phyloP scores from a whole-genome alignment of 1,140 invertebrate species.

The Cylas formicarius region DNA sequence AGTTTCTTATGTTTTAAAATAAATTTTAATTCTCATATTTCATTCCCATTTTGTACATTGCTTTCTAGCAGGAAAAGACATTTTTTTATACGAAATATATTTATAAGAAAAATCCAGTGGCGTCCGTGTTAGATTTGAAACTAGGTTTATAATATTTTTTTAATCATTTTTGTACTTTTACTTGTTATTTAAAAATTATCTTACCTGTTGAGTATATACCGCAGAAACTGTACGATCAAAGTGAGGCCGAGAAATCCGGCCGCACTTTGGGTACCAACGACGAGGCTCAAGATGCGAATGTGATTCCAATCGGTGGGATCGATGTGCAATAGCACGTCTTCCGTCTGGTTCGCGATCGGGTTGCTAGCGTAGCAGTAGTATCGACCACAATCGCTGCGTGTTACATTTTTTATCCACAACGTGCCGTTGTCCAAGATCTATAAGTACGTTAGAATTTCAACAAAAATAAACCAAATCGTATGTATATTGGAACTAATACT shows the following conservation, averaged over 20 bases:
- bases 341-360: slow-evolving; percentile 67
- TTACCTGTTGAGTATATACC: slow-evolving; percentile 64
- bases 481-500: no score
- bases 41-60: not conserved
- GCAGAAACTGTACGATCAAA: slow-evolving; percentile 66
- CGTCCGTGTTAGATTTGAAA: no score
- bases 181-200: slow-evolving; percentile 20
- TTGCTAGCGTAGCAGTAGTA: slow-evolving; percentile 84
- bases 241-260: slow-evolving; percentile 71
- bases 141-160: not conserved
- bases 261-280: slow-evolving; percentile 72
- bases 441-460: no score
- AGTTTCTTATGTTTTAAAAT: no score
- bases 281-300: slow-evolving; percentile 75
- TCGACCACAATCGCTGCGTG: slow-evolving; percentile 72
- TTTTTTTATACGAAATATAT: no score
- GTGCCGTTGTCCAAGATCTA: slow-evolving; percentile 49
- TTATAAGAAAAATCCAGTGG: no score
- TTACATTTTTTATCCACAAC: slow-evolving; percentile 48
- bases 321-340: slow-evolving; percentile 65
- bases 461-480: no score
- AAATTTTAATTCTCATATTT: slow-evolving; percentile 3
- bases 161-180: not conserved
- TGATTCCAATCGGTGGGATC: slow-evolving; percentile 74
- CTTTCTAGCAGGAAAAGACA: slow-evolving; percentile 1